Conservation (phyloP, 2,797 vertebrate genomes). For the Poliocrania exsul region DNA sequence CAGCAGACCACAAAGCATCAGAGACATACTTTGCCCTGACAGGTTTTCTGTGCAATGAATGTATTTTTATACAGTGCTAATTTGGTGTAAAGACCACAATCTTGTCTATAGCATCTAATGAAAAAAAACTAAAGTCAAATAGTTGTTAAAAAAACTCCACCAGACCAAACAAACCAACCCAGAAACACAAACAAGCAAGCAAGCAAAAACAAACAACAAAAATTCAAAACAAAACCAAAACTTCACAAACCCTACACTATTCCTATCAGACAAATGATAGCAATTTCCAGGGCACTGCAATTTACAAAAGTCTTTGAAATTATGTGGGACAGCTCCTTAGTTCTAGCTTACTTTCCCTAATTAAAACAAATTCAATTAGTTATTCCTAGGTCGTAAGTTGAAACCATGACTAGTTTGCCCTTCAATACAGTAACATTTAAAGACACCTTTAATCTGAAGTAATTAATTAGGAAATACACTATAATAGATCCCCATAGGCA, state of each 20-base stretch:
- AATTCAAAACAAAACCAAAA: neutral
- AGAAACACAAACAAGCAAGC: neutral
- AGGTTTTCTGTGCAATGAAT: neutral
- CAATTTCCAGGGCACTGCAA: neutral
- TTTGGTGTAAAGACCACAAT: neutral
- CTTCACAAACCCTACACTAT: neutral
- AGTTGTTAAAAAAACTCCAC: neutral
- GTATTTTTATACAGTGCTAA: neutral
- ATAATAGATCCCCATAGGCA: neutral
- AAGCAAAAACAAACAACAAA: neutral
- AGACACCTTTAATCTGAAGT: slow-evolving; percentile 25
- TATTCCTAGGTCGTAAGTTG: slow-evolving; percentile 4
- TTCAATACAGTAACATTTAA: slow-evolving; percentile 7
- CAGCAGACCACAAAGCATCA: neutral
- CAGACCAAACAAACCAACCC: neutral
- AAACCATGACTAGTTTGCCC: neutral
- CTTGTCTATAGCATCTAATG: neutral
- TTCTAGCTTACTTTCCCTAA: slow-evolving; percentile 4
- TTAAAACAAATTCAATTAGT: slow-evolving; percentile 39
- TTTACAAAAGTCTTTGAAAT: neutral
- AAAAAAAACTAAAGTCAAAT: neutral
- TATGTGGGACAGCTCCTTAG: neutral
- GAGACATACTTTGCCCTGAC: neutral
- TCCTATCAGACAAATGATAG: neutral
- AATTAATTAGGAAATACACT: slow-evolving; percentile 23